These are phyloP conservation scores for Arvicanthis niloticus DNA, from an alignment of 2,113 vertebrate species.

Conservation along the genomic window DNA sequence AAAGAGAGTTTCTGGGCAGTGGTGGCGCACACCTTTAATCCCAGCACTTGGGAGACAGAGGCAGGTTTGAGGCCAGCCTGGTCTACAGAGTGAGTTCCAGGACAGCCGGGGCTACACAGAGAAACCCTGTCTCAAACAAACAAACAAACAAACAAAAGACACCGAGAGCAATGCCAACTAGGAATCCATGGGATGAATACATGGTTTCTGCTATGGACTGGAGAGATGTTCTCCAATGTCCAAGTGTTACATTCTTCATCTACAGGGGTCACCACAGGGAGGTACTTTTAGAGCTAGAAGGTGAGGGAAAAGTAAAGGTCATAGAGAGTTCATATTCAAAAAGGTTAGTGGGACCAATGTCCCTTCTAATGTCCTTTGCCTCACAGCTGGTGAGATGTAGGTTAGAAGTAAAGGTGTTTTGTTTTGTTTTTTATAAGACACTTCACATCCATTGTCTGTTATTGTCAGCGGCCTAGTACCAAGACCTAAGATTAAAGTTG, in stretches of 20 bases:
- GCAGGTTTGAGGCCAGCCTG: no score
- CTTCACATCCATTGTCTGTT: rapidly evolving
- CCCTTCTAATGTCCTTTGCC: neutral
- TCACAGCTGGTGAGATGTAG: neutral
- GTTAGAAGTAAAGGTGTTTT: neutral
- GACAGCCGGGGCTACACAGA: no score
- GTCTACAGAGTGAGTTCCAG: no score
- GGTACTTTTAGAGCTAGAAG: neutral
- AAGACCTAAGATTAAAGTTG: neutral
- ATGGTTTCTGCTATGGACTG: neutral
- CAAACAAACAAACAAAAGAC: neutral
- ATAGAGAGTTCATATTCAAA: neutral
- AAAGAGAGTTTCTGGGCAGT: neutral
- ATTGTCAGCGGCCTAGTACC: neutral
- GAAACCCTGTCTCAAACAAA: no score
- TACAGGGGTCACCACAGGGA: neutral
- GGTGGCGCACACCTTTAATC: no score
- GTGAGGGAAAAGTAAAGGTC: neutral
- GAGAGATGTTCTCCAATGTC: neutral
- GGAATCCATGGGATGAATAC: neutral
- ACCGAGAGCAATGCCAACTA: neutral
- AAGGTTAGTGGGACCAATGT: no score
- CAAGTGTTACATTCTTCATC: neutral
- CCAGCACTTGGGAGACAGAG: no score
- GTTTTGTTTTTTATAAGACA: neutral